These are phyloP conservation scores for Sylvicapra grimmia DNA, from an alignment of 2,113 vertebrate species.

Conservation along the genomic window DNA sequence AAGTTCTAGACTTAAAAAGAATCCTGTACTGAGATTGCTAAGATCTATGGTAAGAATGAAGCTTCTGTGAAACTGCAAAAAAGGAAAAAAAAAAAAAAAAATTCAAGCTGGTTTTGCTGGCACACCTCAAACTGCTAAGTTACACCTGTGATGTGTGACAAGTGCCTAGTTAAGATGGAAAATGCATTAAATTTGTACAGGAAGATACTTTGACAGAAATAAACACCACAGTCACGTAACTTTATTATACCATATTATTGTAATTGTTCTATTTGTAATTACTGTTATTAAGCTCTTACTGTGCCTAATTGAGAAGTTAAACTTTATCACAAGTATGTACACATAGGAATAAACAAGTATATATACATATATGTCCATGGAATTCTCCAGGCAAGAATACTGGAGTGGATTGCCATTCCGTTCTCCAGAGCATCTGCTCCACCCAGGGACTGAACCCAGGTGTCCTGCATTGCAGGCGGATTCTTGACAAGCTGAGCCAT, in stretches of 20 bases:
- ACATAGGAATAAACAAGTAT: not conserved
- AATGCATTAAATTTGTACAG: not conserved
- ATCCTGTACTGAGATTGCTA: not conserved
- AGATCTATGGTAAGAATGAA: not conserved
- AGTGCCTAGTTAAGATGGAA: not conserved
- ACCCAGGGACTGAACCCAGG: not conserved
- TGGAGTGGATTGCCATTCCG: not conserved
- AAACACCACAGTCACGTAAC: not conserved
- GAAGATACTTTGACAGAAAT: too few species aligned
- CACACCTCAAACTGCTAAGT: not conserved
- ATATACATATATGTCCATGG: not conserved
- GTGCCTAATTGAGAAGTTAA: not conserved
- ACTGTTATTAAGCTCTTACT: not conserved
- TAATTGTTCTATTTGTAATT: not conserved
- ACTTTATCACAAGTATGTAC: not conserved
- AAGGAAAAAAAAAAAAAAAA: not conserved
- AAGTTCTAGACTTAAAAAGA: not conserved
- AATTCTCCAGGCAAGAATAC: not conserved
- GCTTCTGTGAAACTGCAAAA: not conserved
- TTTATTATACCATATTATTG: not conserved
- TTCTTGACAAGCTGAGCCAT: not conserved
- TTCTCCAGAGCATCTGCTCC: not conserved
- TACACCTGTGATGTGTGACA: not conserved
- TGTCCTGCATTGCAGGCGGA: not conserved
- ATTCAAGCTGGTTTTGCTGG: not conserved